Percentiles rank a stretch among this genome's conserved stretches.
phyloP scores from a whole-genome alignment of 2,797 vertebrate genomes.

The Moxostoma hubbsi region DNA sequence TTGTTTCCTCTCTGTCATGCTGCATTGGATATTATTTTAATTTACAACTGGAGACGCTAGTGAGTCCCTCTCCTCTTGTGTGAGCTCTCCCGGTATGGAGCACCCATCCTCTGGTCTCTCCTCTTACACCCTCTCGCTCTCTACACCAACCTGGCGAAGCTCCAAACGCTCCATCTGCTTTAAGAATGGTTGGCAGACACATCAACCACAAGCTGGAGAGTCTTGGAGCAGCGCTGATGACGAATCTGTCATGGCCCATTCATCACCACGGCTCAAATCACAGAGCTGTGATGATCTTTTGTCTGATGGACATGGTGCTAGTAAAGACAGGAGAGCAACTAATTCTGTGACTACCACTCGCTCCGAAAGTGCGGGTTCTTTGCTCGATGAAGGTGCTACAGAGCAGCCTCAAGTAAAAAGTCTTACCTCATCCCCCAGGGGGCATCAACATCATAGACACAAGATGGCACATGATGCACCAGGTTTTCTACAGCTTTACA shows the following conservation, averaged over 20 bases:
- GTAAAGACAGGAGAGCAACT: slow-evolving; percentile 53
- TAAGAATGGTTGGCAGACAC: slow-evolving; percentile 89
- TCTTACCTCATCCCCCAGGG: slow-evolving; percentile 57
- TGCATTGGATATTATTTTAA: slow-evolving; percentile 84
- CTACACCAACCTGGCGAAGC: slow-evolving; percentile 62
- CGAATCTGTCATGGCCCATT: slow-evolving; percentile 41
- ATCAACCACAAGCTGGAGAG: slow-evolving; percentile 82
- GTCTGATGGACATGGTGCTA: slow-evolving; percentile 75
- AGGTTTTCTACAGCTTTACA: slow-evolving; percentile 95
- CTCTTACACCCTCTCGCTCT: slow-evolving; percentile 65
- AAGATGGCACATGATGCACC: slow-evolving; percentile 87
- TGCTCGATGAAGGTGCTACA: slow-evolving; percentile 82
- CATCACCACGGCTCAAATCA: slow-evolving; percentile 84
- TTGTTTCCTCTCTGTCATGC: slow-evolving; percentile 90
- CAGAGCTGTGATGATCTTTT: slow-evolving; percentile 94
- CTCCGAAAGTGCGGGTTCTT: slow-evolving; percentile 91
- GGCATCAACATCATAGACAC: slow-evolving; percentile 65
- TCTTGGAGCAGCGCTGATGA: slow-evolving; percentile 92
- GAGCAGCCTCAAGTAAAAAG: slow-evolving; percentile 67
- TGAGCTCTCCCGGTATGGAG: slow-evolving; percentile 84
- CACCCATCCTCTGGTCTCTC: slow-evolving; percentile 73
- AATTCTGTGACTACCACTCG: slow-evolving; percentile 71
- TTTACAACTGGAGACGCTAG: slow-evolving; percentile 92
- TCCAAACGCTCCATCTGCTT: slow-evolving; percentile 83
- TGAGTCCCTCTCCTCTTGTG: slow-evolving; percentile 86